Evolutionary conservation across 2,888 invertebrate genomes (phyloP).

Genomic region (Athalia circularis): DNA sequence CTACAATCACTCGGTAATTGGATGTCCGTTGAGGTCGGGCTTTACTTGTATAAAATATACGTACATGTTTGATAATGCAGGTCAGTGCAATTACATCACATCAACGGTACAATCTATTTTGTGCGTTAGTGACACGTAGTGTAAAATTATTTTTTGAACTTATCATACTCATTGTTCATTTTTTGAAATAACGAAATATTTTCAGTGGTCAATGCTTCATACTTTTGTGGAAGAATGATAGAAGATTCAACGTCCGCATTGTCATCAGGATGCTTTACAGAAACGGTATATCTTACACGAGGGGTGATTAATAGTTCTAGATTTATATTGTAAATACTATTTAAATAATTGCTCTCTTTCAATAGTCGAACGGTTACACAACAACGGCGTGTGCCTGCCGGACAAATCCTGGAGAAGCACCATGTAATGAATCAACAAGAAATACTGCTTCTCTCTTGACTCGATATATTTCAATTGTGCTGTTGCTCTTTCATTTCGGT

Average conservation of each 20-base stretch:
- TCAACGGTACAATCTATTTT: background rate
- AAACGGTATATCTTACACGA: conserved; percentile 55
- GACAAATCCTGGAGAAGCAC: conserved; percentile 55
- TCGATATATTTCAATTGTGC: background rate
- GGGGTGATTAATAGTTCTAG: background rate
- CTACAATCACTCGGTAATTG: conserved; percentile 50
- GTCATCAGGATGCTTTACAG: conserved; percentile 61
- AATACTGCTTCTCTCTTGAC: conserved; percentile 23
- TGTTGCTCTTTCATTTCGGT: background rate
- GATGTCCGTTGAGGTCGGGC: conserved; percentile 57
- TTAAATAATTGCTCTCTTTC: background rate
- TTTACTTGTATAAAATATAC: conserved; percentile 62
- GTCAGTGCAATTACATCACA: conserved; percentile 51
- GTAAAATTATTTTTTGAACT: background rate
- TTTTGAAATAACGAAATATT: conserved; percentile 28
- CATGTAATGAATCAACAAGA: conserved; percentile 63
- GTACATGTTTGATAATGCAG: conserved; percentile 58
- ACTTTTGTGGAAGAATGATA: conserved; percentile 68
- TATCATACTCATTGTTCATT: background rate
- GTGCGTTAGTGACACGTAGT: background rate
- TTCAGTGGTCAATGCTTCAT: conserved; percentile 62
- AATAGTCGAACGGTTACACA: conserved; percentile 59
- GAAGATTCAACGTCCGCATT: conserved; percentile 59
- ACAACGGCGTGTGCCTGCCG: conserved; percentile 65
- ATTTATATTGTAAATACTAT: background rate